These are phyloP conservation scores for Acanthiza pusilla DNA, from an alignment of 2,797 vertebrate species.

Conservation along the genomic window DNA sequence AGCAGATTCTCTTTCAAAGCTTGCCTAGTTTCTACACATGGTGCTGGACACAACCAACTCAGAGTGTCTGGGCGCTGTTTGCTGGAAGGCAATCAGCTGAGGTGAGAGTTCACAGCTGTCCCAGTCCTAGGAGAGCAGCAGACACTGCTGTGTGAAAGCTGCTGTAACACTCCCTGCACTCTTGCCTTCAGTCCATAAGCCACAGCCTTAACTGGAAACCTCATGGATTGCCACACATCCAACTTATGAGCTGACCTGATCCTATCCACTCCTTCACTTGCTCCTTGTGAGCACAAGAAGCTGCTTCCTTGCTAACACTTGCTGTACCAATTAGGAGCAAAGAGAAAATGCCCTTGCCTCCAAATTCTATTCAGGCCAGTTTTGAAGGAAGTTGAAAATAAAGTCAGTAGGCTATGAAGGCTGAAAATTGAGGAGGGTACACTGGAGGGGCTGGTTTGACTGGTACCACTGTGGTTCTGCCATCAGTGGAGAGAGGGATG, in stretches of 20 bases:
- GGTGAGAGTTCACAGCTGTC: not conserved
- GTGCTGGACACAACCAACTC: not conserved
- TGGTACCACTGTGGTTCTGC: not conserved
- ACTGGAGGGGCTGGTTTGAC: not conserved
- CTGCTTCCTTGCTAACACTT: not conserved
- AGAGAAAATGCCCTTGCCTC: not conserved
- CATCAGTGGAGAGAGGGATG: not conserved
- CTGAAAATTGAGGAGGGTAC: not conserved
- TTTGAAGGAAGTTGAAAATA: not conserved
- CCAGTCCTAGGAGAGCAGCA: not conserved
- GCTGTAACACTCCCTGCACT: not conserved
- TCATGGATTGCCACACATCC: not conserved
- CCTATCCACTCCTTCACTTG: not conserved
- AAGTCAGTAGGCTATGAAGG: not conserved
- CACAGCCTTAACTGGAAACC: not conserved
- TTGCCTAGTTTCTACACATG: not conserved
- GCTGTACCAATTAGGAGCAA: not conserved
- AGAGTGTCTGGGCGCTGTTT: not conserved
- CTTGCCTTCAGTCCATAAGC: not conserved
- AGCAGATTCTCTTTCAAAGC: not conserved
- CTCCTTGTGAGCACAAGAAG: not conserved
- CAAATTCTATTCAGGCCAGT: not conserved
- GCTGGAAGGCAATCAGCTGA: not conserved
- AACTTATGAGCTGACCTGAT: not conserved
- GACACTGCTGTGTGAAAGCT: not conserved